phyloP scores from a whole-genome alignment of 2,113 vertebrate genomes.

The Bungarus multicinctus region DNA sequence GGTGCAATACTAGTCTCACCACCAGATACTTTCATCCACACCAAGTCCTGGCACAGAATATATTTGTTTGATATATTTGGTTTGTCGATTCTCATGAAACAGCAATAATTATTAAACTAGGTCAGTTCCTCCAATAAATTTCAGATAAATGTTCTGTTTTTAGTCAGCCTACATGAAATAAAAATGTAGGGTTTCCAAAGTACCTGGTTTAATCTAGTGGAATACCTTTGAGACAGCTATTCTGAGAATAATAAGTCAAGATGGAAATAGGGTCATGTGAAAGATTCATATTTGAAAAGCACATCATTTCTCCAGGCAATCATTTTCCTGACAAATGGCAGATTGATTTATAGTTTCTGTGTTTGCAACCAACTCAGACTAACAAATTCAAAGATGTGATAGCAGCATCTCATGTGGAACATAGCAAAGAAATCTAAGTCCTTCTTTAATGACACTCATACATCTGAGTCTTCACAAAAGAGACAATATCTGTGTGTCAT shows the following conservation, averaged over 20 bases:
- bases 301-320: background rate
- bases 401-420: background rate
- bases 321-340: background rate
- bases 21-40: background rate
- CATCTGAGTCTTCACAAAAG: background rate
- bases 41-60: background rate
- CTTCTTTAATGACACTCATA: background rate
- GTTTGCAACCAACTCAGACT: background rate
- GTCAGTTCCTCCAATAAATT: background rate
- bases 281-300: background rate
- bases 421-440: background rate
- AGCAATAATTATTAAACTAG: background rate
- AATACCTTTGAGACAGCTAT: background rate
- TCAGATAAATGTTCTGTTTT: background rate
- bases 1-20: background rate
- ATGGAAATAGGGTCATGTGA: background rate
- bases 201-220: background rate
- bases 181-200: background rate
- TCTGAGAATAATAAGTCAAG: conserved; percentile 12
- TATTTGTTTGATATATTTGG: background rate
- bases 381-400: background rate
- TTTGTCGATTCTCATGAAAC: background rate
- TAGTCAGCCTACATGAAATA: background rate
- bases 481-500: background rate
- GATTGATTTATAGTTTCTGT: background rate